Conservation (phyloP, 1,140 invertebrate species). For the Steinernema khuongi region DNA sequence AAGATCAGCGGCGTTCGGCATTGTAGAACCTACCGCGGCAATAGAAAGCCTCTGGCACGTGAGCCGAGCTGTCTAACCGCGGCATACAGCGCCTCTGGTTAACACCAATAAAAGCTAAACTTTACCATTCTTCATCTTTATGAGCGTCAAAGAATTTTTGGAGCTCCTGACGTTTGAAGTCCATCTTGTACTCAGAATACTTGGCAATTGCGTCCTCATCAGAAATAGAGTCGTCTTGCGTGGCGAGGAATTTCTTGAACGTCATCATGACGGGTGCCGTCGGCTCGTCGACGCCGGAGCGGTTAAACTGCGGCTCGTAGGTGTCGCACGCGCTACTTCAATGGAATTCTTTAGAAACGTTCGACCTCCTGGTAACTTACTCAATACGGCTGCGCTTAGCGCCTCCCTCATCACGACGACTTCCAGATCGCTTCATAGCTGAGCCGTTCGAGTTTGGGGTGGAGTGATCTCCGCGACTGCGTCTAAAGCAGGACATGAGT, state of each 20-base stretch:
- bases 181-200: conserved; percentile 96
- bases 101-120: conserved; percentile 16
- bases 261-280: conserved; percentile 71
- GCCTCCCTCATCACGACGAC: conserved; percentile 34
- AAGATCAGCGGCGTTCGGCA: not conserved
- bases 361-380: conserved; percentile 16
- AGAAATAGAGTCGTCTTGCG: conserved; percentile 92
- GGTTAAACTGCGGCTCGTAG: conserved; percentile 43
- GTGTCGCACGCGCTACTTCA: conserved; percentile 38
- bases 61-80: conserved; percentile 43
- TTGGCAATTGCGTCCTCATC: conserved; percentile 93
- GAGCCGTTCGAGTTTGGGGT: conserved; percentile 15
- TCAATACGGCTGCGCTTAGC: conserved; percentile 40
- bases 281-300: conserved; percentile 3
- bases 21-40: conserved; percentile 25
- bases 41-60: conserved; percentile 36
- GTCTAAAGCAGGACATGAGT: conserved; percentile 12
- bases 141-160: conserved; percentile 98
- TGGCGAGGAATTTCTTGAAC: conserved; percentile 89
- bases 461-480: conserved; percentile 6
- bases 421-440: conserved; percentile 20
- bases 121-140: conserved; percentile 99
- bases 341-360: not conserved
- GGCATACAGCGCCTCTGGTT: conserved; percentile 63
- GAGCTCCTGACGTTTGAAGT: conserved; percentile 88